Evolutionary conservation across 2,113 vertebrate genomes (phyloP).

Genomic region (Martes martes): DNA sequence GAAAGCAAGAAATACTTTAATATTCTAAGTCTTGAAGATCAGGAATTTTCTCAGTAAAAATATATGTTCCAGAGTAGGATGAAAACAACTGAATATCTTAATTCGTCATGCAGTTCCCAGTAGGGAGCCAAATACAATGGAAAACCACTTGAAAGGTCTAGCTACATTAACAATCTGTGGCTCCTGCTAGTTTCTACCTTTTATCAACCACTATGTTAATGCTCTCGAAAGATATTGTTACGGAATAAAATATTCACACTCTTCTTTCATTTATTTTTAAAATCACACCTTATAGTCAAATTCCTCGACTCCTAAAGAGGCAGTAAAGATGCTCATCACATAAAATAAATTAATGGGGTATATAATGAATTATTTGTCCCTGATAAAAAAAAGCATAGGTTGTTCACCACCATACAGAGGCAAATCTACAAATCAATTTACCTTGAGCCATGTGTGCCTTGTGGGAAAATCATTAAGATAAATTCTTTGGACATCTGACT

Average conservation of each 20-base stretch:
- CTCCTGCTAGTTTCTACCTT: slow-evolving; percentile 35
- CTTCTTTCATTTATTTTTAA: not conserved
- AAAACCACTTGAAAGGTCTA: slow-evolving; percentile 33
- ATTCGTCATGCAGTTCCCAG: slow-evolving; percentile 55
- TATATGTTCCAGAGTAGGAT: slow-evolving; percentile 57
- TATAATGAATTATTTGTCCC: not conserved
- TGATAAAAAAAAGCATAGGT: not conserved
- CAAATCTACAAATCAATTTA: not conserved
- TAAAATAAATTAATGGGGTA: not conserved
- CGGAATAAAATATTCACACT: slow-evolving; percentile 17
- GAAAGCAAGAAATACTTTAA: slow-evolving; percentile 63
- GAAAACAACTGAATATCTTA: slow-evolving; percentile 32
- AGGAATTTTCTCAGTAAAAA: slow-evolving; percentile 56
- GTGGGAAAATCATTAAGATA: not conserved
- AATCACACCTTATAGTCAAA: slow-evolving; percentile 10
- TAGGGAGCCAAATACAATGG: slow-evolving; percentile 23
- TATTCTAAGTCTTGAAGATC: slow-evolving; percentile 39
- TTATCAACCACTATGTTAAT: slow-evolving; percentile 27
- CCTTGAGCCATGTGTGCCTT: not conserved
- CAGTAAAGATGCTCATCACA: not conserved
- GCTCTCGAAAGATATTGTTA: not conserved
- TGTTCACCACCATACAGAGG: not conserved
- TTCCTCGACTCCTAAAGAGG: not conserved
- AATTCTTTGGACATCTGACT: not conserved
- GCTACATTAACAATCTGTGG: not conserved